Evolutionary conservation across 1,140 invertebrate species (phyloP).

Genomic region (Drosophila ironensis): DNA sequence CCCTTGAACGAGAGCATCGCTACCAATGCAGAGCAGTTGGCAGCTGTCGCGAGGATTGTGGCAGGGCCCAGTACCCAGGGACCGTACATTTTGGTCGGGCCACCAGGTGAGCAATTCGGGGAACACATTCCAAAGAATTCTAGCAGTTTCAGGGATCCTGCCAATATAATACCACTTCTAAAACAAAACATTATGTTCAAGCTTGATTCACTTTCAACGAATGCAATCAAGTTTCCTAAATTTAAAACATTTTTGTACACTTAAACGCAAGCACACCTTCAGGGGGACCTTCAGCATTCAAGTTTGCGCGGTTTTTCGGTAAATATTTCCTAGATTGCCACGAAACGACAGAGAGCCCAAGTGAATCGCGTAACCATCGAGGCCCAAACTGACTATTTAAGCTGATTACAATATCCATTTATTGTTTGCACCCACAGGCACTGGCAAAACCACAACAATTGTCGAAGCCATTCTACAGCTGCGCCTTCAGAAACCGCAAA

Average conservation of each 20-base stretch:
- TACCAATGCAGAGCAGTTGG: slow-evolving; percentile 58
- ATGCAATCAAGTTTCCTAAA: no score
- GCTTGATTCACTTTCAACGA: neutral
- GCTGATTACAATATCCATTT: neutral
- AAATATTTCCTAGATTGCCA: no score
- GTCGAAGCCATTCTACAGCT: slow-evolving; percentile 86
- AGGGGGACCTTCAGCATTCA: no score
- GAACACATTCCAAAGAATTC: no score
- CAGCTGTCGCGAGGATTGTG: slow-evolving; percentile 60
- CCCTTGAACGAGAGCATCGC: slow-evolving; percentile 51
- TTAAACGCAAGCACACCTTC: no score
- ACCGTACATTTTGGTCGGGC: slow-evolving; percentile 72
- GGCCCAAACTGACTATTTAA: no score
- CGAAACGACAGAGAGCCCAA: no score
- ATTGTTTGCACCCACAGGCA: slow-evolving; percentile 79
- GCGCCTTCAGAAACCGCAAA: slow-evolving; percentile 80
- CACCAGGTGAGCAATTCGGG: slow-evolving; percentile 53
- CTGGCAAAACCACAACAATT: slow-evolving; percentile 90
- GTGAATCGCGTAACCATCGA: no score
- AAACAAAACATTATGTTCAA: neutral
- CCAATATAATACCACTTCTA: neutral
- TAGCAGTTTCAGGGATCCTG: no score
- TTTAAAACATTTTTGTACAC: no score
- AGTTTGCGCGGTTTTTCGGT: no score
- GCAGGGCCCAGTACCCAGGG: slow-evolving; percentile 50